Percentiles rank a stretch among this genome's conserved stretches.
Conservation (phyloP, 2,797 vertebrate genomes). For the Enteromius paludinosus region DNA sequence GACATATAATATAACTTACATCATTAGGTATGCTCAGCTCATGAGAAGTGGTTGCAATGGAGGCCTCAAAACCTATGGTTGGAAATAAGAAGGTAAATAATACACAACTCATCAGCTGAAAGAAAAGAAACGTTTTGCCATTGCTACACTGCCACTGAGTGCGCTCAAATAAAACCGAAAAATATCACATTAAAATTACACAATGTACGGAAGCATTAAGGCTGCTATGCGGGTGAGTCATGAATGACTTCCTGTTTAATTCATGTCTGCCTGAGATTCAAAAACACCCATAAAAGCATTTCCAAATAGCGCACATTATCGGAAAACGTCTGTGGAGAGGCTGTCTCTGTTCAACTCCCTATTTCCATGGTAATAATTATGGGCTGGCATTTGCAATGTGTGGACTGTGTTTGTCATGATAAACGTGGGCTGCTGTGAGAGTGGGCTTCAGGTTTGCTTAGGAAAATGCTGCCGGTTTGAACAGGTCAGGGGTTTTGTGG, state of each 20-base stretch:
- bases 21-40: constrained; percentile 95
- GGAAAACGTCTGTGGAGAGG: constrained; percentile 40
- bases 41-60: constrained; percentile 89
- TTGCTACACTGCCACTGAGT: constrained; percentile 12
- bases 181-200: constrained; percentile 32
- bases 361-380: constrained; percentile 47
- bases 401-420: constrained; percentile 32
- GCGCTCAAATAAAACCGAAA: constrained; percentile 24
- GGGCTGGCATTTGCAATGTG: constrained; percentile 19
- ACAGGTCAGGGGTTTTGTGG: constrained; percentile 71
- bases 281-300: constrained; percentile 40
- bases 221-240: constrained; percentile 34
- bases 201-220: constrained; percentile 41
- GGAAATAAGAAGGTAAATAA: constrained; percentile 68
- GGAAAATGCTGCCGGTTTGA: constrained; percentile 65
- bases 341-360: constrained; percentile 23
- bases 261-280: constrained; percentile 39
- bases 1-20: constrained; percentile 83
- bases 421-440: constrained; percentile 41
- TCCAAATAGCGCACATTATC: constrained; percentile 37
- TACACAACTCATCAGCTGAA: background rate
- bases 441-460: constrained; percentile 51
- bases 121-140: constrained; percentile 5
- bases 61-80: constrained; percentile 85
- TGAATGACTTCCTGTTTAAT: constrained; percentile 44